phyloP scores from a whole-genome alignment of 2,888 invertebrate species.

The Noctua fimbriata region DNA sequence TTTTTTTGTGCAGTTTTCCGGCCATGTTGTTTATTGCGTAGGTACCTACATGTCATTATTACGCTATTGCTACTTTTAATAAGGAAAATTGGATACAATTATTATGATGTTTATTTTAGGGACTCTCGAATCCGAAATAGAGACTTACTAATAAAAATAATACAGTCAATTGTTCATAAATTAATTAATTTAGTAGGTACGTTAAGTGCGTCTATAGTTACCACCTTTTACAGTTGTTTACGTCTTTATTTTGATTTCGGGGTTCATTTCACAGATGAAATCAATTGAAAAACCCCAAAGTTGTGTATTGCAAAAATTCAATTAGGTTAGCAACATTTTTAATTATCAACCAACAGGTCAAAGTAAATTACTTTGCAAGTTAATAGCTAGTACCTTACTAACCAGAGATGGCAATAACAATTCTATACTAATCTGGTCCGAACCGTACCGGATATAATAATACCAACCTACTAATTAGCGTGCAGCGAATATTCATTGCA shows the following conservation, averaged over 20 bases:
- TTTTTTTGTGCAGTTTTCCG: background rate
- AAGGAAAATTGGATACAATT: background rate
- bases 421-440: background rate
- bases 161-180: too few species aligned
- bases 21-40: background rate
- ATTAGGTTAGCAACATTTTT: background rate
- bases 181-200: background rate
- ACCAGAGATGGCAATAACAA: background rate
- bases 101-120: background rate
- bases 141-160: too few species aligned
- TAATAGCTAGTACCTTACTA: background rate
- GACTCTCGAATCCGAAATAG: background rate
- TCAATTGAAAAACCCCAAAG: too few species aligned
- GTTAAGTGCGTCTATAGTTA: background rate
- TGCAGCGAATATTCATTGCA: constrained; percentile 18
- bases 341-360: background rate
- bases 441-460: background rate
- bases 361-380: background rate
- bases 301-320: background rate
- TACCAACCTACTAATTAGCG: constrained; percentile 13
- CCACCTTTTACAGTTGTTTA: background rate
- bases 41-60: background rate
- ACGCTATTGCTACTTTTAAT: background rate
- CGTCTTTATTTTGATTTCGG: background rate
- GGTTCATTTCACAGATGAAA: too few species aligned